Evolutionary conservation across 2,888 invertebrate species (phyloP).

Genomic region (Acanthoscelides obtectus): DNA sequence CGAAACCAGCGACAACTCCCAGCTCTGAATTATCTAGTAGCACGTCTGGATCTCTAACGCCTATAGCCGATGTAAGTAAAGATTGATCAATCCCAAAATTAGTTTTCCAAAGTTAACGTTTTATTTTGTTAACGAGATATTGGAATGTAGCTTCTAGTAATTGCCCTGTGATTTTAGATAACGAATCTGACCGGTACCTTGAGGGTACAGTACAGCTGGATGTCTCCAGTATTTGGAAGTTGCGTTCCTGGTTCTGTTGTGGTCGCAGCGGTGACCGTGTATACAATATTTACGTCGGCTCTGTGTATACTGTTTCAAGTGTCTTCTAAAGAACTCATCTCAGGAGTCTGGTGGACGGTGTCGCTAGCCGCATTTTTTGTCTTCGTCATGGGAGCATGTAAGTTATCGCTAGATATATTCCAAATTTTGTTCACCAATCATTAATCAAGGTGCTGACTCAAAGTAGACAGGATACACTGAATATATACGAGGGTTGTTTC

Average conservation of each 20-base stretch:
- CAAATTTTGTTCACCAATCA: too few relatives aligned
- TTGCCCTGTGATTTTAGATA: constrained; percentile 6
- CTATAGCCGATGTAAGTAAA: constrained; percentile 33
- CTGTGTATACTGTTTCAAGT: constrained; percentile 64
- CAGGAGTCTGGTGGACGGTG: constrained; percentile 65
- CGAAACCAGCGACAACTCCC: constrained; percentile 35
- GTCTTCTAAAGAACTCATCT: constrained; percentile 48
- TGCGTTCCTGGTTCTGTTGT: constrained; percentile 74
- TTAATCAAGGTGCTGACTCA: too few relatives aligned
- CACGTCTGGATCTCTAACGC: constrained; percentile 42
- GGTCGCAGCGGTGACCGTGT: constrained; percentile 65
- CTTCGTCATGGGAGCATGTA: constrained; percentile 60
- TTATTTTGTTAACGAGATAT: too few relatives aligned
- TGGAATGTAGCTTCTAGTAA: too few relatives aligned
- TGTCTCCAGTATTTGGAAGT: constrained; percentile 68
- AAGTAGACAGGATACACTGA: too few relatives aligned
- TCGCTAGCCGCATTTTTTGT: constrained; percentile 59
- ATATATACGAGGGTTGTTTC: too few relatives aligned
- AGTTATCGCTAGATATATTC: too few relatives aligned
- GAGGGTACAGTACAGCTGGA: constrained; percentile 66
- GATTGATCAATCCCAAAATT: too few relatives aligned
- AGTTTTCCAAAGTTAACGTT: too few relatives aligned
- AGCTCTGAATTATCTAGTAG: constrained; percentile 43
- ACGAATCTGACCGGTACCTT: constrained; percentile 69
- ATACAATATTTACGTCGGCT: constrained; percentile 62